Base-by-base conservation (phyloP, 2,113 vertebrate genomes). In the Rhinopithecus roxellana region DNA sequence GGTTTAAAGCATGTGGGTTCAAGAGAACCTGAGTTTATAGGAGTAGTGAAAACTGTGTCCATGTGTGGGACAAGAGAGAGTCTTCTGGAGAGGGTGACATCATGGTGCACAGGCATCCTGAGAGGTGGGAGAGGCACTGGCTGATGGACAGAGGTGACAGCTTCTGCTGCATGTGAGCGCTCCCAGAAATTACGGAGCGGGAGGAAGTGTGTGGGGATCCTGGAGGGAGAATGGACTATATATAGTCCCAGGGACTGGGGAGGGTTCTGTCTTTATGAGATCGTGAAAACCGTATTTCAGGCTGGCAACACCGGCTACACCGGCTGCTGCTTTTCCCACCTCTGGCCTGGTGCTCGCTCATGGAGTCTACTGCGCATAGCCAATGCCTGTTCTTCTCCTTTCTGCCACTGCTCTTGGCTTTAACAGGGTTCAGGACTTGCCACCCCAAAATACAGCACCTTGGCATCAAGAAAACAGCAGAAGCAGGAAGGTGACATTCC, bases 281-380 rank as follows among this genome's bases (percentile, higher is more conserved):
- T 18, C n/a, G 0, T n/a, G 17, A n/a, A 59, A 38, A 59, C 50
- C 0, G 0, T 20, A 12, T 30, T n/a, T 48, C 22, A 23, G 35
- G 77, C 87, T 13, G 14, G 30, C 14, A 23, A 17, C 14, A 52
- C 40, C 6, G 61, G 43, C 16, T 4, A 0, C 4, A 0, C 10
- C 14, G 77, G 23, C 23, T 50, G 4, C 0, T 0, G 43, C 82
- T 30, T 50, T 8, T 61, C 18, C 50, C 4, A 4, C 14, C 32
- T 32, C 32, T 25, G 4, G 12, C 1, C 81, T 5, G 1, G 40
- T 14, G 78, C 45, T 80, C 11, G 3, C 55, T 18, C 4, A 2
- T 3, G n/a, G n/a, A 6, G 32, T 43, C 61, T 57, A 30, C 11
- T 72, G 5, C 11, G 13, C 6, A 1, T 12, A 48, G 17, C 55